Evolutionary conservation across 2,113 vertebrate species (phyloP).

Genomic region (Isichthys henryi): DNA sequence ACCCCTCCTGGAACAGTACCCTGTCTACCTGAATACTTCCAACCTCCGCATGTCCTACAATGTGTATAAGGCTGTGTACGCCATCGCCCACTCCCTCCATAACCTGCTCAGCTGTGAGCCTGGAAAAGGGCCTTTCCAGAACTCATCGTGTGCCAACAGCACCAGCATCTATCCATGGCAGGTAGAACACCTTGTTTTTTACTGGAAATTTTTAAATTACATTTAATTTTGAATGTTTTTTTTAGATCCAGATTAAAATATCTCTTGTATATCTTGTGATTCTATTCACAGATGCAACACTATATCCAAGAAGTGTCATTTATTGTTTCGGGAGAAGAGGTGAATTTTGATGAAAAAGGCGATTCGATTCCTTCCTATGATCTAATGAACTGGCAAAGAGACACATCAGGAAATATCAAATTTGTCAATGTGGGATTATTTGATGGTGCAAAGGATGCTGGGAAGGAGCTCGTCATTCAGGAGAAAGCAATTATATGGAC

Average conservation of each 20-base stretch:
- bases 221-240: neutral
- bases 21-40: constrained; percentile 57
- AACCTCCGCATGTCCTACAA: constrained; percentile 56
- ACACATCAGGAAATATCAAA: constrained; percentile 41
- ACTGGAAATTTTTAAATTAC: neutral
- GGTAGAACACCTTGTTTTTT: constrained; percentile 38
- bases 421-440: constrained; percentile 43
- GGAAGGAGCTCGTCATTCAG: constrained; percentile 57
- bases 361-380: constrained; percentile 63
- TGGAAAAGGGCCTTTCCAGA: constrained; percentile 52
- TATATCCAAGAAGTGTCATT: constrained; percentile 52
- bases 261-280: neutral
- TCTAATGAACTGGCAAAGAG: constrained; percentile 63
- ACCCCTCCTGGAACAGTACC: constrained; percentile 41
- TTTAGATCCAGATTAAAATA: neutral
- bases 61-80: constrained; percentile 57
- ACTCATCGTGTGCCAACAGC: constrained; percentile 52
- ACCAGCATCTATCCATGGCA: constrained; percentile 58
- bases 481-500: constrained; percentile 53
- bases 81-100: constrained; percentile 60
- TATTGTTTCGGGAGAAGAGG: constrained; percentile 47
- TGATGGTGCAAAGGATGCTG: constrained; percentile 50
- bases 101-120: constrained; percentile 53
- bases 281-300: constrained; percentile 4
- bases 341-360: constrained; percentile 63